Percentiles rank a stretch among this genome's conserved stretches.
phyloP scores from a whole-genome alignment of 1,140 invertebrate genomes.

The Calliphora vicina region DNA sequence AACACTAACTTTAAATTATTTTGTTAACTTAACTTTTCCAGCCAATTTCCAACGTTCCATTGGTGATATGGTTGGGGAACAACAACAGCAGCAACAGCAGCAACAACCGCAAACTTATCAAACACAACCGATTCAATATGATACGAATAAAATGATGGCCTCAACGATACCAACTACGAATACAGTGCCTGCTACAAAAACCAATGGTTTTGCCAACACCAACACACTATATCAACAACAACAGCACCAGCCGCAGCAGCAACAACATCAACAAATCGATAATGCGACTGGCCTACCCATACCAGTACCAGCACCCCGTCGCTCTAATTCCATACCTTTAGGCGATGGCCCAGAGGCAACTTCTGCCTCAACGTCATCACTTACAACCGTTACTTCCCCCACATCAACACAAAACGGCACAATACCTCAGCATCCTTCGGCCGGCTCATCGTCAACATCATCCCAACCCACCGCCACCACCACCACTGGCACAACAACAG shows the following conservation, averaged over 20 bases:
- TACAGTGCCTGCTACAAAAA: conserved; percentile 38
- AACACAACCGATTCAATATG: conserved; percentile 36
- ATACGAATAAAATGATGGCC: conserved; percentile 35
- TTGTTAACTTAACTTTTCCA: conserved; percentile 36
- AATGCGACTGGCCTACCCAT: conserved; percentile 58
- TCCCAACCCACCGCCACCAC: not conserved
- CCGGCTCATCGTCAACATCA: not conserved
- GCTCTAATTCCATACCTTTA: conserved; percentile 57
- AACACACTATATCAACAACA: conserved; percentile 27
- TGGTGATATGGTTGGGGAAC: conserved; percentile 57
- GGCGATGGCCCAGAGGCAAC: conserved; percentile 46
- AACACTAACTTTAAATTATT: not conserved
- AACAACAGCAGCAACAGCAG: conserved; percentile 33
- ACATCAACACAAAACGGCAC: conserved; percentile 14
- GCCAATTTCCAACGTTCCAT: conserved; percentile 68
- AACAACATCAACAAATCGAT: conserved; percentile 51
- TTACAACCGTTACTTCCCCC: not conserved
- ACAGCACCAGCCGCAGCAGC: conserved; percentile 59
- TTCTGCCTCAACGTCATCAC: conserved; percentile 45
- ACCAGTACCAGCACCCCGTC: conserved; percentile 63
- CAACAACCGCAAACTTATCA: conserved; percentile 37
- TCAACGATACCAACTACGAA: conserved; percentile 20
- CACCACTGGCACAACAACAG: not conserved
- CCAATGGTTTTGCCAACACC: conserved; percentile 42
- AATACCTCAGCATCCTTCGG: not conserved